A percentile compares a stretch with the other conserved stretches of the same genome.
These are phyloP conservation scores for Melanerpes formicivorus DNA, from an alignment of 2,113 vertebrate genomes.

Conservation along the genomic window DNA sequence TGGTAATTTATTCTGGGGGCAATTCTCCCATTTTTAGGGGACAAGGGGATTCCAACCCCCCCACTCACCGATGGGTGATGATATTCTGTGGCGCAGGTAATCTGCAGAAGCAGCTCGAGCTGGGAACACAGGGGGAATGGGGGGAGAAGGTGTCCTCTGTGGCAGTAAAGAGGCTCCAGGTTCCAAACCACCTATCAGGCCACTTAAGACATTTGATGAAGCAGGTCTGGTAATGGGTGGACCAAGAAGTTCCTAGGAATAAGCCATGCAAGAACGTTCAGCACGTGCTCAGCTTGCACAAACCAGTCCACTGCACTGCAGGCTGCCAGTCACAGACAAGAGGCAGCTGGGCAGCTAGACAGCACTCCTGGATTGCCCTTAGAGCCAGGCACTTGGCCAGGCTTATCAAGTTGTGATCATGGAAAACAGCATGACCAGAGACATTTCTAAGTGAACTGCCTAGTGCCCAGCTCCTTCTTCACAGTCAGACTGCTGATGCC, in stretches of 20 bases:
- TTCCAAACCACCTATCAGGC: conserved; percentile 85
- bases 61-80: conserved; percentile 79
- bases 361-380: background rate
- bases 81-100: conserved; percentile 86
- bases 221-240: conserved; percentile 79
- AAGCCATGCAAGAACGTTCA: background rate
- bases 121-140: conserved; percentile 82
- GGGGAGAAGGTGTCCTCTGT: conserved; percentile 88
- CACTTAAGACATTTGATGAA: conserved; percentile 84
- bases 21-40: no score
- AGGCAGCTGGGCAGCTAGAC: background rate
- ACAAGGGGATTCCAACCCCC: no score
- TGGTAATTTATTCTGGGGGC: no score
- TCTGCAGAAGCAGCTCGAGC: conserved; percentile 88
- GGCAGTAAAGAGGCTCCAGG: conserved; percentile 77
- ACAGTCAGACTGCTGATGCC: background rate
- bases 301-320: rapidly evolving
- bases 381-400: background rate
- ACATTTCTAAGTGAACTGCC: background rate
- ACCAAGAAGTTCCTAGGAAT: conserved; percentile 87
- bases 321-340: background rate
- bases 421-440: background rate
- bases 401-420: background rate
- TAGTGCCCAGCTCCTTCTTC: background rate
- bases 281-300: background rate